Conservation (phyloP, 2,113 vertebrate species). For the Callaeas wilsoni region DNA sequence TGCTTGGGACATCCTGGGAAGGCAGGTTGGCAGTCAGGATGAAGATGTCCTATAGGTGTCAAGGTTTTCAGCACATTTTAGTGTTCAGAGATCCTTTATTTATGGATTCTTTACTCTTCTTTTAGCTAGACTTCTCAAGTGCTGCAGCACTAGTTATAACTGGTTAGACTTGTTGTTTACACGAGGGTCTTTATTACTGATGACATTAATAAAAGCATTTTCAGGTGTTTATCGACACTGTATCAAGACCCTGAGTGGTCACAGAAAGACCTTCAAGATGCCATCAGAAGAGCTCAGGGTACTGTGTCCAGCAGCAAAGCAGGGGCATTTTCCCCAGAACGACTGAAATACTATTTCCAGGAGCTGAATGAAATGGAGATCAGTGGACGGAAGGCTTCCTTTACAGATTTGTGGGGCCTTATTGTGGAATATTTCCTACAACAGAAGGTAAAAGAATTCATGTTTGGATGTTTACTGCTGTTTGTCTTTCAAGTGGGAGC, state of each 20-base stretch:
- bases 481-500: neutral
- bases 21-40: neutral
- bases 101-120: neutral
- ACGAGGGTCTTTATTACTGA: neutral
- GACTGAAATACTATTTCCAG: constrained; percentile 72
- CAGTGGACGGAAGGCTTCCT: constrained; percentile 60
- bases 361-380: constrained; percentile 67
- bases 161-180: neutral
- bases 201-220: neutral
- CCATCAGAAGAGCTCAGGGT: constrained; percentile 49
- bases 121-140: neutral
- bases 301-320: constrained; percentile 69
- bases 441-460: constrained; percentile 70
- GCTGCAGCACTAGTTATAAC: neutral
- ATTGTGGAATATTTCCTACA: constrained; percentile 79
- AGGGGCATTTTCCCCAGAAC: constrained; percentile 67
- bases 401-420: constrained; percentile 80
- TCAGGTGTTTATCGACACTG: constrained; percentile 80
- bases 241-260: constrained; percentile 82
- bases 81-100: neutral
- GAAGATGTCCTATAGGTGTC: neutral
- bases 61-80: neutral
- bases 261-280: constrained; percentile 56
- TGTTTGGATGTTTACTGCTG: neutral
- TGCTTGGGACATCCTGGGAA: neutral